Conservation (phyloP, 2,888 invertebrate species). For the Teleiodes luculella region DNA sequence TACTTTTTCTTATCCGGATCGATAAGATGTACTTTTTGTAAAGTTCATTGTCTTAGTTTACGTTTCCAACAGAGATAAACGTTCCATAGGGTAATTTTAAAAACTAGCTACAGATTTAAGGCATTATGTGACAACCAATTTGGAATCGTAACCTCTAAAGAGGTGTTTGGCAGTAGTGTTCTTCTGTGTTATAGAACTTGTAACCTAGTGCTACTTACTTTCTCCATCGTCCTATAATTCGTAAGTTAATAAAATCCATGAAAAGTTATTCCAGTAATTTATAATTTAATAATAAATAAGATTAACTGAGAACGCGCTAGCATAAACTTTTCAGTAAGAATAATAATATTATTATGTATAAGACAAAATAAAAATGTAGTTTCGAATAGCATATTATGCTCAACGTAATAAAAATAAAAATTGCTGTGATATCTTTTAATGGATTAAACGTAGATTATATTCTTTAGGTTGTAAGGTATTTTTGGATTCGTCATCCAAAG, state of each 20-base stretch:
- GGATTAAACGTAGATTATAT: neutral
- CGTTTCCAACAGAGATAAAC: no score
- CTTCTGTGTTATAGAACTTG: neutral
- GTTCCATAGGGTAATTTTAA: no score
- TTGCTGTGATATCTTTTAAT: conserved; percentile 5
- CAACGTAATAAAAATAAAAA: neutral
- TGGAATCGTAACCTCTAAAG: neutral
- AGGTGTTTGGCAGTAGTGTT: no score
- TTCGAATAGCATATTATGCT: neutral
- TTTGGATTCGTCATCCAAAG: neutral
- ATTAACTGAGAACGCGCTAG: no score
- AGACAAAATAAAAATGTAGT: neutral
- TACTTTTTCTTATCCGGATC: no score
- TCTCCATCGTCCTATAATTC: neutral
- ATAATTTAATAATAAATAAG: neutral
- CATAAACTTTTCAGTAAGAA: no score
- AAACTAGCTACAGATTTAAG: no score
- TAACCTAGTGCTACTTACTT: neutral
- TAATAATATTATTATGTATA: neutral
- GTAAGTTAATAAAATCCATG: neutral
- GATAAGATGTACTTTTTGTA: no score
- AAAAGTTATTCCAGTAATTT: neutral
- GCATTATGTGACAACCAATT: no score
- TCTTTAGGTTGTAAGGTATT: neutral
- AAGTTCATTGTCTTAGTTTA: no score